Evolutionary conservation across 2,888 invertebrate genomes (phyloP).

Genomic region (Lobophora halterata): DNA sequence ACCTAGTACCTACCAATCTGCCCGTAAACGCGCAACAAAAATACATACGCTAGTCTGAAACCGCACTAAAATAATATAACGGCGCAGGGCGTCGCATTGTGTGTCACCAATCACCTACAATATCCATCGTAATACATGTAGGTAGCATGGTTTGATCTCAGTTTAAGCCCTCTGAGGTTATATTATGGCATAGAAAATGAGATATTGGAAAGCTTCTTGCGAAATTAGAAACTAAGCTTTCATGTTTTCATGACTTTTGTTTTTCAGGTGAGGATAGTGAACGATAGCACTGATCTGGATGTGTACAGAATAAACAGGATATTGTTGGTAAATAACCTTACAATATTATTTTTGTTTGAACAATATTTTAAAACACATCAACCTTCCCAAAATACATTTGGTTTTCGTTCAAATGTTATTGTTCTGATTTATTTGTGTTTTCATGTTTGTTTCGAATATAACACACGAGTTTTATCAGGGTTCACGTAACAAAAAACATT

Average conservation of each 20-base stretch:
- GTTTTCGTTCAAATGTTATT: too few relatives aligned
- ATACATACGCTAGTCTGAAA: too few relatives aligned
- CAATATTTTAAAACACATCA: too few relatives aligned
- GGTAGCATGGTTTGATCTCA: conserved; percentile 3
- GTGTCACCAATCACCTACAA: neutral
- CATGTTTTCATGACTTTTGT: conserved; percentile 14
- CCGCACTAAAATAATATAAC: too few relatives aligned
- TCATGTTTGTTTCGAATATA: too few relatives aligned
- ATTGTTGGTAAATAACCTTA: conserved; percentile 52
- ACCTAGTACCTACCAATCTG: too few relatives aligned
- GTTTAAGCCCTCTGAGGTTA: conserved; percentile 5
- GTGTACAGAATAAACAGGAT: conserved; percentile 64
- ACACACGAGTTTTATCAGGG: too few relatives aligned
- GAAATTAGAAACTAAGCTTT: conserved; percentile 20
- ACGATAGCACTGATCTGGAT: conserved; percentile 57
- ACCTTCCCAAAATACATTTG: too few relatives aligned
- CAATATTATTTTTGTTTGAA: too few relatives aligned
- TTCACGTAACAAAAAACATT: conserved; percentile 8
- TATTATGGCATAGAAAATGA: conserved; percentile 2
- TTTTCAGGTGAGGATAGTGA: conserved; percentile 59
- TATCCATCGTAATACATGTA: conserved; percentile 1
- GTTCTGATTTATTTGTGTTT: too few relatives aligned
- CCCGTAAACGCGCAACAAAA: too few relatives aligned
- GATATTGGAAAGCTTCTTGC: conserved; percentile 15
- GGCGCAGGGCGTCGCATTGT: neutral